phyloP scores from a whole-genome alignment of 2,888 invertebrate species.

The Xanthia icteritia region DNA sequence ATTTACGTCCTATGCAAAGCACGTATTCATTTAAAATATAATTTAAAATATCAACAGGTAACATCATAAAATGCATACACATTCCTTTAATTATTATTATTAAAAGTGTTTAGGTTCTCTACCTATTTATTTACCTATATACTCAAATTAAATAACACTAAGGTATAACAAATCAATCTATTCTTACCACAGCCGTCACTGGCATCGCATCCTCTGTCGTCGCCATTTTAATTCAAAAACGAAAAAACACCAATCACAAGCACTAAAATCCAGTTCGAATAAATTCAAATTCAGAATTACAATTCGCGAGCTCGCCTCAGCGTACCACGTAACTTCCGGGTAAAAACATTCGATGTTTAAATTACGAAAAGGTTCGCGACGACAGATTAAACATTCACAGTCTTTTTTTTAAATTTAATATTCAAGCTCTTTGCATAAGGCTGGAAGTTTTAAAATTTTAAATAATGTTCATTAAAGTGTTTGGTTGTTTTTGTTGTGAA shows the following conservation, averaged over 20 bases:
- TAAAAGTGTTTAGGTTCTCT: background rate
- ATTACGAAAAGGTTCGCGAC: slow-evolving; percentile 41
- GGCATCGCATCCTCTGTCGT: slow-evolving; percentile 81
- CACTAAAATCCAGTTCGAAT: slow-evolving; percentile 56
- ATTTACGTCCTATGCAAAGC: too few species aligned
- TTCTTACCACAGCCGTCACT: slow-evolving; percentile 80
- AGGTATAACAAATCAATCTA: slow-evolving; percentile 5
- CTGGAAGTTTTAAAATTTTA: slow-evolving; percentile 34
- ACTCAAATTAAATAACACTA: background rate
- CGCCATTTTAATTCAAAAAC: slow-evolving; percentile 73
- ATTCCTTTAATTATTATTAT: background rate
- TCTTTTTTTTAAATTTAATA: slow-evolving; percentile 14
- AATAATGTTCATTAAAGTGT: slow-evolving; percentile 49
- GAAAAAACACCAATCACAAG: slow-evolving; percentile 63
- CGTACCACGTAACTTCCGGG: slow-evolving; percentile 57
- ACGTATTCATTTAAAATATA: too few species aligned
- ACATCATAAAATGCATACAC: background rate
- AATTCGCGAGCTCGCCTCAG: slow-evolving; percentile 44
- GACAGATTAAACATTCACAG: slow-evolving; percentile 39
- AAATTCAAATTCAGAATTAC: slow-evolving; percentile 42
- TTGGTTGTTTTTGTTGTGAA: slow-evolving; percentile 69
- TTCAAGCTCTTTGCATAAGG: slow-evolving; percentile 36
- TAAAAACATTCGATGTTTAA: slow-evolving; percentile 57
- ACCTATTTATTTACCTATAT: background rate
- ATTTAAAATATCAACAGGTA: slow-evolving; percentile 26